Evolutionary conservation across 2,797 vertebrate species (phyloP).

Genomic region (Poecilia gillii): DNA sequence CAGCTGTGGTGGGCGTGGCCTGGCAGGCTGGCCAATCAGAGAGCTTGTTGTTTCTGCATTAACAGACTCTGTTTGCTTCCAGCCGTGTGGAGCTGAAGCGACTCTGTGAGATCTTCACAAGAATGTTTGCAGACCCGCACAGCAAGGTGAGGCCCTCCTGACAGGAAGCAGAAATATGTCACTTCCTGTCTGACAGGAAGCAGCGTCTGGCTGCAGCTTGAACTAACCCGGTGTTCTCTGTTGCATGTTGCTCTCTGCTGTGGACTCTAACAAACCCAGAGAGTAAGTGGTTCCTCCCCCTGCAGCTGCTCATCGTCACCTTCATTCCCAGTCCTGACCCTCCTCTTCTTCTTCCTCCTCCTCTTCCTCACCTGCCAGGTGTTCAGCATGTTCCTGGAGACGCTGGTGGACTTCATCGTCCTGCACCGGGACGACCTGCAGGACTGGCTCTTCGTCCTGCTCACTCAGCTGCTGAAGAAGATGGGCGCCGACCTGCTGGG

Average conservation of each 20-base stretch:
- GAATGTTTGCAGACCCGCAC: constrained; percentile 98
- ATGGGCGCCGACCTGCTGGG: constrained; percentile 96
- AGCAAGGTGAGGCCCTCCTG: constrained; percentile 86
- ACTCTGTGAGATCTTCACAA: constrained; percentile 96
- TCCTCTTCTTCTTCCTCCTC: not conserved
- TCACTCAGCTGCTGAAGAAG: constrained; percentile 96
- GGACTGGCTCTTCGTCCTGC: constrained; percentile 96
- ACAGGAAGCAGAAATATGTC: too few species aligned
- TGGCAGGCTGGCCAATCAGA: too few species aligned
- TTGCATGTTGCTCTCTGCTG: constrained; percentile 91
- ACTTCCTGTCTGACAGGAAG: not conserved
- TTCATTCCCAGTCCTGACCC: not conserved
- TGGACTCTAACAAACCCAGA: constrained; percentile 90
- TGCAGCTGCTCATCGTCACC: not conserved
- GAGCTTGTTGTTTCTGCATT: not conserved
- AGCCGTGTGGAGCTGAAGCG: constrained; percentile 97
- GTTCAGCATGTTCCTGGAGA: constrained; percentile 99
- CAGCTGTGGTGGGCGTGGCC: too few species aligned
- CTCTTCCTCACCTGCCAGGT: constrained; percentile 80
- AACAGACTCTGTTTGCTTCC: constrained; percentile 14
- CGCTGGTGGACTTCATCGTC: constrained; percentile 94
- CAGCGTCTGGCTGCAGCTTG: not conserved
- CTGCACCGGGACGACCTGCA: constrained; percentile 95
- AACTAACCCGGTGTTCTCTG: constrained; percentile 78
- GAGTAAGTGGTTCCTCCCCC: constrained; percentile 84